Percentiles rank a stretch among this genome's conserved stretches.
Conservation (phyloP, 2,113 vertebrate genomes). For the Sebastes schlegelii region DNA sequence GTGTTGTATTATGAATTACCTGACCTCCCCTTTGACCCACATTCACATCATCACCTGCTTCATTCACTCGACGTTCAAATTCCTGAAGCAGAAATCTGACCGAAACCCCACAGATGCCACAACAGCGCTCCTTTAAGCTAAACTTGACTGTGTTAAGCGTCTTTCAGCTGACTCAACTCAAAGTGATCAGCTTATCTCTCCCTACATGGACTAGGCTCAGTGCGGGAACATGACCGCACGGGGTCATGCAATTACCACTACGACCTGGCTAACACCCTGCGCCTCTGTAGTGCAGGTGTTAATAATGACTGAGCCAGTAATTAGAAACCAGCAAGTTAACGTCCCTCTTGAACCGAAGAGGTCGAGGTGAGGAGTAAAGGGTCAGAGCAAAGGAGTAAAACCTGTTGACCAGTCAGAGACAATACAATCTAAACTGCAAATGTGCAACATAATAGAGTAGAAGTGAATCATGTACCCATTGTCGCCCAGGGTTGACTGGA, state of each 20-base stretch:
- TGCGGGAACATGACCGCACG: conserved; percentile 48
- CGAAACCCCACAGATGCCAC: not conserved
- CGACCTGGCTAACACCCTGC: conserved; percentile 41
- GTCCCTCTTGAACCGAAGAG: conserved; percentile 20
- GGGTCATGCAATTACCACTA: conserved; percentile 49
- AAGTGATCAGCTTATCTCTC: conserved; percentile 18
- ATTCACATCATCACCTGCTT: not conserved
- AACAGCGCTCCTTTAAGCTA: not conserved
- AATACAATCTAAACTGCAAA: conserved; percentile 5
- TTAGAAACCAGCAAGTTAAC: conserved; percentile 59
- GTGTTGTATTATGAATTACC: not conserved
- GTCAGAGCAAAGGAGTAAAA: conserved; percentile 30
- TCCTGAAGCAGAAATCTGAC: not conserved
- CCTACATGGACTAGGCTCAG: not conserved
- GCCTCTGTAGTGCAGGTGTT: conserved; percentile 52
- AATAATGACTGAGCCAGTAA: conserved; percentile 66
- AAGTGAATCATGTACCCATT: not conserved
- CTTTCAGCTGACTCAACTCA: conserved; percentile 1
- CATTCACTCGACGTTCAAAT: not conserved
- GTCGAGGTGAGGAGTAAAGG: conserved; percentile 29
- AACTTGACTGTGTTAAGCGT: not conserved
- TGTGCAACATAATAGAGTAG: not conserved
- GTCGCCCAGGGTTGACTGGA: not conserved
- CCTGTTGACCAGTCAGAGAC: not conserved
- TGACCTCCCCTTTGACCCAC: not conserved